Evolutionary conservation across 2,113 vertebrate species (phyloP).

Genomic region (Rhinichthys klamathensis): DNA sequence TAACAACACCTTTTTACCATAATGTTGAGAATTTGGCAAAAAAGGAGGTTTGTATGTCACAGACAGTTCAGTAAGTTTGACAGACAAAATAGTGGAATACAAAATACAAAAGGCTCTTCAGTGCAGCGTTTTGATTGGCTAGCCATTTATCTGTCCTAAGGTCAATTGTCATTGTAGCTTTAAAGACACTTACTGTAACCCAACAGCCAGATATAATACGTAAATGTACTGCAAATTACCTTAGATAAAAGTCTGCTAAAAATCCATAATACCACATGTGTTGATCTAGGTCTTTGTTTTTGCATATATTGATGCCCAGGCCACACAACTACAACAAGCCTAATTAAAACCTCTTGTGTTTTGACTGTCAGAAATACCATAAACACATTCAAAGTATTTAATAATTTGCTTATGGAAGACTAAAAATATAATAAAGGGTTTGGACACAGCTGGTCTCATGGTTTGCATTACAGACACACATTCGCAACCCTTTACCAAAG

Average conservation of each 20-base stretch:
- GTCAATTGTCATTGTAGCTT: background rate
- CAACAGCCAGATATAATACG: background rate
- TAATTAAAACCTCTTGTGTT: constrained; percentile 42
- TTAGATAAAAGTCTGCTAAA: background rate
- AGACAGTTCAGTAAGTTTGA: background rate
- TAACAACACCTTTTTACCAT: background rate
- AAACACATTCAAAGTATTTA: constrained; percentile 36
- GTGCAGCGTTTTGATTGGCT: background rate
- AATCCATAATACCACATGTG: background rate
- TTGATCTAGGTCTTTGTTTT: background rate
- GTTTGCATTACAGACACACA: constrained; percentile 8
- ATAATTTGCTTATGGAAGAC: constrained; percentile 10
- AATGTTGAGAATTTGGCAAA: background rate
- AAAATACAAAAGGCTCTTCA: background rate
- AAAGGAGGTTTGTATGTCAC: background rate
- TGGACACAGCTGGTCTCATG: constrained; percentile 35
- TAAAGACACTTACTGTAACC: background rate
- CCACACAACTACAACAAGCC: constrained; percentile 4
- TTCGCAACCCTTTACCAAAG: background rate
- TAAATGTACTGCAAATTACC: background rate
- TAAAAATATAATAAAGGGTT: background rate
- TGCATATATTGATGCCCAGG: background rate
- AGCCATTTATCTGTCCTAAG: background rate
- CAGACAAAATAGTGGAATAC: background rate
- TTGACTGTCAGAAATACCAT: constrained; percentile 34